Conservation (phyloP, 1,140 invertebrate genomes). For the Zaprionus capensis region DNA sequence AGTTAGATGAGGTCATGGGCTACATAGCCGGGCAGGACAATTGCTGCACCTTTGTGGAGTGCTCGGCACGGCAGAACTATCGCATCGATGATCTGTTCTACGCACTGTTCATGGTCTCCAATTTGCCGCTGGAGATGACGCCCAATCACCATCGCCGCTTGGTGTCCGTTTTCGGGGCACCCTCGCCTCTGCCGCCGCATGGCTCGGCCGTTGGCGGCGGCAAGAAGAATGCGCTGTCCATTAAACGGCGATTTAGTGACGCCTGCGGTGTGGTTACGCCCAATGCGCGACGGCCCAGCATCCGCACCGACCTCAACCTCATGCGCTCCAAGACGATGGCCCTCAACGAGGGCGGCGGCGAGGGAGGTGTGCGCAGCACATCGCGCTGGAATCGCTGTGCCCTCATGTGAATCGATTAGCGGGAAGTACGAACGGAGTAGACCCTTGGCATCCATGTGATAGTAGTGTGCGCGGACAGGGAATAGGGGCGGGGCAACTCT, state of each 20-base stretch:
- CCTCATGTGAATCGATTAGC: constrained; percentile 62
- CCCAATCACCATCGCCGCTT: constrained; percentile 92
- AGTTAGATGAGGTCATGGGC: constrained; percentile 88
- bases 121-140: constrained; percentile 94
- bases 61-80: constrained; percentile 91
- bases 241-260: constrained; percentile 91
- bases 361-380: constrained; percentile 82
- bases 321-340: constrained; percentile 92
- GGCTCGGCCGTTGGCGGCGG: constrained; percentile 87
- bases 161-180: constrained; percentile 89
- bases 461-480: constrained; percentile 57
- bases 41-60: constrained; percentile 91
- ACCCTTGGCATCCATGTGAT: constrained; percentile 57
- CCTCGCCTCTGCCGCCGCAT: constrained; percentile 89
- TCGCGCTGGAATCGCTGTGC: constrained; percentile 75
- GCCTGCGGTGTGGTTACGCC: constrained; percentile 93
- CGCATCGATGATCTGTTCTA: constrained; percentile 93
- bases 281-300: constrained; percentile 92
- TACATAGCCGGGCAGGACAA: constrained; percentile 90
- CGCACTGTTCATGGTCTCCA: constrained; percentile 91
- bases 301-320: constrained; percentile 93
- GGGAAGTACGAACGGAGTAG: background rate
- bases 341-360: constrained; percentile 86
- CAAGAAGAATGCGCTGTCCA: constrained; percentile 91
- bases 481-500: background rate